phyloP scores from a whole-genome alignment of 2,888 invertebrate species.

The Drosophila anceps region DNA sequence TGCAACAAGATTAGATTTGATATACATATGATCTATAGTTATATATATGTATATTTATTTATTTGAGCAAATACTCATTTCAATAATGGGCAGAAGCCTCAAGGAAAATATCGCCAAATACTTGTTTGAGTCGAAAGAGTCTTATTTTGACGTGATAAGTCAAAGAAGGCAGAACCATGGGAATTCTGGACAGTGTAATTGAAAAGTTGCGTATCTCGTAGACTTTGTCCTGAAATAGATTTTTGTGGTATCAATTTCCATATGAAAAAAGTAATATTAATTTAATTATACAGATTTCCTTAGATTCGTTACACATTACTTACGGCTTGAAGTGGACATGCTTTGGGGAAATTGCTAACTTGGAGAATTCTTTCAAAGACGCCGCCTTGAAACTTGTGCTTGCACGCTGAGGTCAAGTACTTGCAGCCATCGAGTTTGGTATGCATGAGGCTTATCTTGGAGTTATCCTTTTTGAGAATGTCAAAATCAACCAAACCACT shows the following conservation, averaged over 20 bases:
- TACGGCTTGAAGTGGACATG: conserved; percentile 56
- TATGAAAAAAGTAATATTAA: too few relatives aligned
- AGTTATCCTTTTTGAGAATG: conserved; percentile 49
- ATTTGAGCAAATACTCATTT: neutral
- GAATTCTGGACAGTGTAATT: conserved; percentile 47
- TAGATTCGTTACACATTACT: conserved; percentile 20
- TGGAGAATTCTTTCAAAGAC: conserved; percentile 41
- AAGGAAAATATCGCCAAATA: neutral
- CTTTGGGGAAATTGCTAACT: conserved; percentile 48
- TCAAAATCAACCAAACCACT: neutral
- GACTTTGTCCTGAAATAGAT: conserved; percentile 19
- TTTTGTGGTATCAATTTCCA: too few relatives aligned
- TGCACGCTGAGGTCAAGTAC: conserved; percentile 31
- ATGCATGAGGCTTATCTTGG: conserved; percentile 36
- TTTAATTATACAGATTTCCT: too few relatives aligned
- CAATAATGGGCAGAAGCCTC: neutral
- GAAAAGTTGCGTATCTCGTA: conserved; percentile 60
- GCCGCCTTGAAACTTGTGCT: conserved; percentile 27
- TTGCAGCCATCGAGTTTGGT: conserved; percentile 58
- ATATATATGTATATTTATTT: neutral
- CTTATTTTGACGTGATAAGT: conserved; percentile 34
- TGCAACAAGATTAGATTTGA: too few relatives aligned
- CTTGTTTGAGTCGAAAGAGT: neutral
- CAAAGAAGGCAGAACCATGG: conserved; percentile 29
- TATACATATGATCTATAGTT: too few relatives aligned